These are phyloP conservation scores for Cybosia mesomella DNA, from an alignment of 2,888 invertebrate genomes.

Conservation along the genomic window DNA sequence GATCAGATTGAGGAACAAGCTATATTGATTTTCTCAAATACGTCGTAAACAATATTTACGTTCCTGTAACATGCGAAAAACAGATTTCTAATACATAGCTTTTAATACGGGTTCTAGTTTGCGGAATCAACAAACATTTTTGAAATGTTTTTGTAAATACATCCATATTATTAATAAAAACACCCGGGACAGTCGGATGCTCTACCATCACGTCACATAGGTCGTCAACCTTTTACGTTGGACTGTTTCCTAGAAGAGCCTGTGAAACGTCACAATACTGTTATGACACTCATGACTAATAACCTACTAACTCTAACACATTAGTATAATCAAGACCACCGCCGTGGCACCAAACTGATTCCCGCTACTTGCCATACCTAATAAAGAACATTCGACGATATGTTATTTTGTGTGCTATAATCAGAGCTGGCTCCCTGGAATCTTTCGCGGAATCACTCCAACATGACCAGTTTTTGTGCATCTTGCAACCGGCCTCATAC, in stretches of 20 bases:
- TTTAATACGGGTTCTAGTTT: too few species aligned
- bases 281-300: neutral
- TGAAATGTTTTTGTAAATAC: too few species aligned
- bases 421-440: conserved; percentile 64
- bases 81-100: too few species aligned
- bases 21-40: too few species aligned
- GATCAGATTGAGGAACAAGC: too few species aligned
- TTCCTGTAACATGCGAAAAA: too few species aligned
- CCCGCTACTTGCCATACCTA: conserved; percentile 33
- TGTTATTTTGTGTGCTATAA: conserved; percentile 53
- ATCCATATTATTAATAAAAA: too few species aligned
- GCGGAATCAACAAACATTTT: too few species aligned
- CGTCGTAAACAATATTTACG: too few species aligned
- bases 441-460: conserved; percentile 77
- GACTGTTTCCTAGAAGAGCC: neutral
- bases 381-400: conserved; percentile 46
- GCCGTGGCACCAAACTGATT: conserved; percentile 20
- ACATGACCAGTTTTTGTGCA: conserved; percentile 73
- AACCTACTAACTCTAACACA: neutral
- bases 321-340: conserved; percentile 49
- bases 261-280: neutral
- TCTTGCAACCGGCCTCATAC: conserved; percentile 67
- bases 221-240: too few species aligned
- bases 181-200: too few species aligned
- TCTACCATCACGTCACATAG: too few species aligned